phyloP scores from a whole-genome alignment of 92 coral and sea anemone genomes.

The Porites lobata region DNA sequence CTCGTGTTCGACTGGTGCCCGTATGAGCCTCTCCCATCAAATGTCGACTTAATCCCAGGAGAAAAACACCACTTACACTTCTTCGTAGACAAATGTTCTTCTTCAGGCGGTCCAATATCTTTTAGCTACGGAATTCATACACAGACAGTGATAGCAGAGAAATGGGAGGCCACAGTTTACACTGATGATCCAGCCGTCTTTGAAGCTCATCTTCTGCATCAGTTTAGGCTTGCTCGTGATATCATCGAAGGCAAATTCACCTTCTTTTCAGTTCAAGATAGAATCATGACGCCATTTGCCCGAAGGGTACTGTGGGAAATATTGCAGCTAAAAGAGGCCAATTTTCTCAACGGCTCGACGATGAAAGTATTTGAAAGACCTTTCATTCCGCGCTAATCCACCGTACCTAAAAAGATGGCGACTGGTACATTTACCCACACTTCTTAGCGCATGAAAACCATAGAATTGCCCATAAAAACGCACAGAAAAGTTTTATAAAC shows the following conservation, averaged over 20 bases:
- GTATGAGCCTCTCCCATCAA: slow-evolving; percentile 69
- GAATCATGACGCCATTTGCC: slow-evolving; percentile 43
- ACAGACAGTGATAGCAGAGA: slow-evolving; percentile 64
- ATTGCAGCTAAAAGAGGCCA: slow-evolving; percentile 66
- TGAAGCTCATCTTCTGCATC: slow-evolving; percentile 73
- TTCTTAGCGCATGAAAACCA: no score
- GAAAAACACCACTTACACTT: slow-evolving; percentile 43
- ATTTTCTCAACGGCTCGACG: slow-evolving; percentile 36
- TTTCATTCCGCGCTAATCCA: not conserved
- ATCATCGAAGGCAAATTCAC: slow-evolving; percentile 57
- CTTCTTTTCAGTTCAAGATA: slow-evolving; percentile 76
- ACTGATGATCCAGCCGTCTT: slow-evolving; percentile 75
- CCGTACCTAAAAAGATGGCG: no score
- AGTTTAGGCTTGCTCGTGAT: slow-evolving; percentile 71
- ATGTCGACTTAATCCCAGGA: slow-evolving; percentile 49
- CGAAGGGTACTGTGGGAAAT: slow-evolving; percentile 64
- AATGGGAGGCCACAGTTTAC: slow-evolving; percentile 85
- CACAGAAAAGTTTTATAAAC: no score
- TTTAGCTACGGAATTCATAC: slow-evolving; percentile 86
- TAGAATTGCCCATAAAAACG: no score
- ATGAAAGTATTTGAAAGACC: not conserved
- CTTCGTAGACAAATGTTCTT: slow-evolving; percentile 70
- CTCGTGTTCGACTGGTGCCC: slow-evolving; percentile 88
- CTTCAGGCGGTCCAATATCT: slow-evolving; percentile 61
- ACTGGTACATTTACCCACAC: no score